A percentile compares a stretch with the other conserved stretches of the same genome.
Conservation (phyloP, 2,797 vertebrate genomes). For the Gambusia yucatana region DNA sequence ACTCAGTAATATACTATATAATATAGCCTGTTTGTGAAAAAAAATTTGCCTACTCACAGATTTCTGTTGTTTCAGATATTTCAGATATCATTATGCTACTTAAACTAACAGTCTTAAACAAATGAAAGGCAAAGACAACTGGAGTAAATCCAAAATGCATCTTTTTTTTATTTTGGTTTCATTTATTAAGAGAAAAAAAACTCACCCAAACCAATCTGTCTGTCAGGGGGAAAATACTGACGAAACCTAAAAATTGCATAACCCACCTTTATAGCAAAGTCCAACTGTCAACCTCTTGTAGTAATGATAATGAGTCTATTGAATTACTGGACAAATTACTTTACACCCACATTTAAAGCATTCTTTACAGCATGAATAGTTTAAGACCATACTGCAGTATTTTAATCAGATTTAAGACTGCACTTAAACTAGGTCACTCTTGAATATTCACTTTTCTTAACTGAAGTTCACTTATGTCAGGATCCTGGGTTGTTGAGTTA, state of each 20-base stretch:
- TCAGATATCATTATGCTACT: background rate
- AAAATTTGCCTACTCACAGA: background rate
- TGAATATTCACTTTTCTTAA: background rate
- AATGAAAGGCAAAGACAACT: background rate
- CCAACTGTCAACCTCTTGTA: background rate
- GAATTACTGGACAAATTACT: background rate
- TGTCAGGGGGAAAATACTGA: background rate
- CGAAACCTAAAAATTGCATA: background rate
- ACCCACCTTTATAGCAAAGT: background rate
- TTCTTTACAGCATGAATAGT: background rate
- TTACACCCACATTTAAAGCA: background rate
- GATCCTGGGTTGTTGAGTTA: no score
- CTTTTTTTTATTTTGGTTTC: background rate
- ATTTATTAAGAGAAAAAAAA: background rate
- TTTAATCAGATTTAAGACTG: background rate
- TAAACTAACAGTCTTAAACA: background rate
- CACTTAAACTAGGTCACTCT: background rate
- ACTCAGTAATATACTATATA: conserved; percentile 1
- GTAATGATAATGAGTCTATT: background rate
- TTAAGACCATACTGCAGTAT: background rate
- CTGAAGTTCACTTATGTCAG: background rate
- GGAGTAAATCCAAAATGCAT: background rate
- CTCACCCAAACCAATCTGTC: background rate
- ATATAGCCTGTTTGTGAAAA: background rate
- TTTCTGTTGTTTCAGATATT: background rate